Conservation (phyloP, 37 sponge, comb jelly and placozoan species). For the Halichondria panicea region DNA sequence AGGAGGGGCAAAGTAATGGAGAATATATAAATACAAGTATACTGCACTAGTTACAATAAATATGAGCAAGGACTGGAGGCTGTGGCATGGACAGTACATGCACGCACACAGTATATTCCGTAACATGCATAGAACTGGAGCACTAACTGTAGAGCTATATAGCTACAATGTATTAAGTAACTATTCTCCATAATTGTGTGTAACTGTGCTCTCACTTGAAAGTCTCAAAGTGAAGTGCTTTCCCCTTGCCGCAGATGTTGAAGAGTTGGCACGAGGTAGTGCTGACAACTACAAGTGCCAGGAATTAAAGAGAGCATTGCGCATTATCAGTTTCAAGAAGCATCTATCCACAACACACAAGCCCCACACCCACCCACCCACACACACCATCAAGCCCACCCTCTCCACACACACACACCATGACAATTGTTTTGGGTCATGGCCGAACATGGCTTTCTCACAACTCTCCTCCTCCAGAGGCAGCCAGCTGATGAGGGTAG, state of each 20-base stretch:
- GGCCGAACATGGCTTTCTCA: slow-evolving; percentile 61
- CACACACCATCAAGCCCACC: not conserved
- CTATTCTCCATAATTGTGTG: not conserved
- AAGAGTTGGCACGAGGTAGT: slow-evolving; percentile 44
- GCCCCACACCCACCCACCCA: not conserved
- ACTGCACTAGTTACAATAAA: too few species aligned
- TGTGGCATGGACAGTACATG: not conserved
- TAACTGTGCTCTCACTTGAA: slow-evolving; percentile 38
- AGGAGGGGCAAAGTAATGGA: not conserved
- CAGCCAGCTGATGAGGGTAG: slow-evolving; percentile 78
- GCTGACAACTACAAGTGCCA: too few species aligned
- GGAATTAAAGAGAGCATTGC: too few species aligned
- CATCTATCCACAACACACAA: too few species aligned
- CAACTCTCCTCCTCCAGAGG: slow-evolving; percentile 57
- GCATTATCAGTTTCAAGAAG: too few species aligned
- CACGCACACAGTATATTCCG: too few species aligned
- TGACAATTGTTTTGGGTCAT: slow-evolving; percentile 78
- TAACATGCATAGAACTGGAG: too few species aligned
- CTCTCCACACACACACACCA: slow-evolving; percentile 40
- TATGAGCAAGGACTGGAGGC: not conserved
- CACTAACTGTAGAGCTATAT: too few species aligned
- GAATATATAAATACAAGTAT: too few species aligned
- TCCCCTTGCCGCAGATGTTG: slow-evolving; percentile 55
- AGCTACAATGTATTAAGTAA: not conserved
- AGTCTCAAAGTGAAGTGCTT: slow-evolving; percentile 65